Evolutionary conservation across 1,140 invertebrate genomes (phyloP).

Genomic region (Colletes gigas): DNA sequence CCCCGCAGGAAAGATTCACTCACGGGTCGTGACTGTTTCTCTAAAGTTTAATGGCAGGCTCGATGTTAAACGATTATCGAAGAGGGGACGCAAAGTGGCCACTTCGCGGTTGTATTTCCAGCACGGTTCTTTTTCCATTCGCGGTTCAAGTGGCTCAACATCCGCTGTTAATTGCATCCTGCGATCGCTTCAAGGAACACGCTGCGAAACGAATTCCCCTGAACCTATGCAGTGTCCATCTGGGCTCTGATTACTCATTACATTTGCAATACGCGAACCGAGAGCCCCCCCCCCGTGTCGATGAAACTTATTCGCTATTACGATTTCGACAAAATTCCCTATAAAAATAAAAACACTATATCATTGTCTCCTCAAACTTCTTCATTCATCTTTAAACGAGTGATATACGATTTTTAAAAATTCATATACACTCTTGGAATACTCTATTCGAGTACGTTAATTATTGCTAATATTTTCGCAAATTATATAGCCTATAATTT

Average conservation of each 20-base stretch:
- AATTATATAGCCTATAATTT: no score
- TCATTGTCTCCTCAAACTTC: no score
- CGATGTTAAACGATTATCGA: constrained; percentile 38
- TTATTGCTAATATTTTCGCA: no score
- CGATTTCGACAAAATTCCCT: no score
- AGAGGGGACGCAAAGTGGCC: constrained; percentile 25
- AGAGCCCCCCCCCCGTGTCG: not conserved
- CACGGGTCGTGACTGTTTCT: no score
- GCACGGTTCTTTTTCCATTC: constrained; percentile 26
- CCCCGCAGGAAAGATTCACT: no score
- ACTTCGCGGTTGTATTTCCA: constrained; percentile 31
- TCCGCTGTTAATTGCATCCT: constrained; percentile 54
- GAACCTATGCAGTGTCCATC: constrained; percentile 14
- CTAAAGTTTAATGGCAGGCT: not conserved
- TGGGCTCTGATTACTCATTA: not conserved
- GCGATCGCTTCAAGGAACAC: constrained; percentile 56
- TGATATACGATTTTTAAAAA: no score
- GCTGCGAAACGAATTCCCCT: constrained; percentile 29
- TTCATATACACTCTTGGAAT: no score
- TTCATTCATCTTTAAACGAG: no score
- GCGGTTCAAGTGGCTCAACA: constrained; percentile 43
- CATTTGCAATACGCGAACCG: not conserved
- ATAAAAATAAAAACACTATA: no score
- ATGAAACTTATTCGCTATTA: not conserved
- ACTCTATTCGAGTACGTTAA: no score